Percentiles rank a stretch among this genome's conserved stretches.
Evolutionary conservation across 2,113 vertebrate species (phyloP).

Genomic region (Cebus imitator): DNA sequence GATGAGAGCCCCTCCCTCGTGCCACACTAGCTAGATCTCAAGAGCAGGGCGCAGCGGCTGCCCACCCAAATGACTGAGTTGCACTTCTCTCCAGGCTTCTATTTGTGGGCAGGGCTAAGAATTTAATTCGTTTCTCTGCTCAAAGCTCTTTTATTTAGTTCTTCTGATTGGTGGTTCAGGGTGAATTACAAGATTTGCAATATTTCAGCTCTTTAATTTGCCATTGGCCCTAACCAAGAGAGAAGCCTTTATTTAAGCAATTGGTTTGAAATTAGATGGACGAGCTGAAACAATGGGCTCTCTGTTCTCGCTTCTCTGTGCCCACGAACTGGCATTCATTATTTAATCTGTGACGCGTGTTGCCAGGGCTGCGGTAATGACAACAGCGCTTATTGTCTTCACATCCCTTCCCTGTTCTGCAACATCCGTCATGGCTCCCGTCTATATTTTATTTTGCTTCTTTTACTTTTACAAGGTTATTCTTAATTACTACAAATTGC

Average conservation of each 20-base stretch:
- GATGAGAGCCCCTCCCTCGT: rapidly evolving
- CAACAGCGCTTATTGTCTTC: constrained; percentile 24
- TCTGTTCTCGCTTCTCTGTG: neutral
- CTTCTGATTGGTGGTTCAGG: neutral
- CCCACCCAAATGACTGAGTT: rapidly evolving
- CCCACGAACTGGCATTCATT: constrained; percentile 2
- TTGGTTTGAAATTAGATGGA: constrained; percentile 29
- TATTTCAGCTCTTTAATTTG: constrained; percentile 28
- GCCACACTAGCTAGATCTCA: neutral
- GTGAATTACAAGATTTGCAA: constrained; percentile 15
- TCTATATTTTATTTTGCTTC: neutral
- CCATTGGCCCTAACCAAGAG: neutral
- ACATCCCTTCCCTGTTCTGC: neutral
- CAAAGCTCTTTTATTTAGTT: neutral
- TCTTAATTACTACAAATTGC: neutral
- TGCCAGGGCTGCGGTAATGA: neutral
- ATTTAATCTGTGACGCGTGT: neutral
- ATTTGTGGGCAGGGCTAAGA: neutral
- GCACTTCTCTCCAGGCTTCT: neutral
- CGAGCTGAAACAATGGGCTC: neutral
- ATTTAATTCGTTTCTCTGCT: neutral
- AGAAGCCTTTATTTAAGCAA: constrained; percentile 55
- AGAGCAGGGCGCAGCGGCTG: neutral
- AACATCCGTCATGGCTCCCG: neutral
- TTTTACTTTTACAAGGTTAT: constrained; percentile 3